Conservation (phyloP, 2,113 vertebrate genomes). For the Macquaria ambigua region DNA sequence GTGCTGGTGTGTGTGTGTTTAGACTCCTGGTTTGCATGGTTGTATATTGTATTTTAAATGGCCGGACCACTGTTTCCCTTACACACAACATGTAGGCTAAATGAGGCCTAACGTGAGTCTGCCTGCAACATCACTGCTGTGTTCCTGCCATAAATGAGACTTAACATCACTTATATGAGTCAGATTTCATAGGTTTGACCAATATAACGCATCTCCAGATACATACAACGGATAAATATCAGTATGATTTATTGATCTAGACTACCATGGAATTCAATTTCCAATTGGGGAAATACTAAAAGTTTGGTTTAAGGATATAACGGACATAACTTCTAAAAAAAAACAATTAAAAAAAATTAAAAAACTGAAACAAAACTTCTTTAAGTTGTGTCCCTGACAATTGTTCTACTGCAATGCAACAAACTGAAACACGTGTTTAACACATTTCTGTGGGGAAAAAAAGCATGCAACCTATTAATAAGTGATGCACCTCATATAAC, state of each 20-base stretch:
- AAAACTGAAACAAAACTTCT: neutral
- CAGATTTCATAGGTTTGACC: slow-evolving; percentile 4
- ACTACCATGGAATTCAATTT: neutral
- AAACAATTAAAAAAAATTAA: neutral
- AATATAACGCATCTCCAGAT: neutral
- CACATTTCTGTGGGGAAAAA: neutral
- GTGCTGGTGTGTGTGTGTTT: slow-evolving; percentile 49
- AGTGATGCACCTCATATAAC: slow-evolving; percentile 26
- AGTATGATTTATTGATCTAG: neutral
- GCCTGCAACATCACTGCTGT: slow-evolving; percentile 1
- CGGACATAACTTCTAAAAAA: neutral
- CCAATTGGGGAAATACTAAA: neutral
- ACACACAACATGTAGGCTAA: slow-evolving; percentile 27
- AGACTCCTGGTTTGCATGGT: slow-evolving; percentile 25
- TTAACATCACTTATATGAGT: neutral
- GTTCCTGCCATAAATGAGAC: neutral
- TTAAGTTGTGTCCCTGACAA: neutral
- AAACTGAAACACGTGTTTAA: neutral
- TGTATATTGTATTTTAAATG: slow-evolving; percentile 52
- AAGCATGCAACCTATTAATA: slow-evolving; percentile 37
- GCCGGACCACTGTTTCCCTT: slow-evolving; percentile 15
- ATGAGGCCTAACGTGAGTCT: slow-evolving; percentile 18
- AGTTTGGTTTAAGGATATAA: neutral
- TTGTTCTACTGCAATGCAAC: neutral
- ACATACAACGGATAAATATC: slow-evolving; percentile 14